Evolutionary conservation across 23 tunicate species (phyloP), one percentile per base, ranked within the genome.

Genomic region (Diplosoma virens): DNA sequence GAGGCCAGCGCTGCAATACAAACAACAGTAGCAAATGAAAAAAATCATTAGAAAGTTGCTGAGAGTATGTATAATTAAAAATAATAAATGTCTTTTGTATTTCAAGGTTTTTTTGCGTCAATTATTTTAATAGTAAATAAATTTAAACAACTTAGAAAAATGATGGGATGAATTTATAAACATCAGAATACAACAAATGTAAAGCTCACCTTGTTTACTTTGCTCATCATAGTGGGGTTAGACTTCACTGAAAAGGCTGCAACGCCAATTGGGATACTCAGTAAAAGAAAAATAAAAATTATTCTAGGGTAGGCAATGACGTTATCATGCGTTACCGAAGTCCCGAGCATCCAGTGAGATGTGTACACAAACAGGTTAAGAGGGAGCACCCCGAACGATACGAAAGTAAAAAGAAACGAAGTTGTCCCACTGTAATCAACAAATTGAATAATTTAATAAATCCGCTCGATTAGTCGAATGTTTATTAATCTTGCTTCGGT

Each of bases 301-400:
- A 82, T 67, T 24, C 74, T 59, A 1, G 75, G 37, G 61, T 63
- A 74, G 3, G 87, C 71, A 24, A 82, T 82, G 22, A 82, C 73
- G 35, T 74, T 79, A 25, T 63, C 75, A 9, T 75, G 81, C 4
- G 78, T 61, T 14, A 29, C 35, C 2, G 5, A 22, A 11, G 17
- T 4, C 6, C 9, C 69, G 21, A 61, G 34, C 53, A 82, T 30
- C 87, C 87, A 82, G 24, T 82, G 81, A 3, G 87, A 74, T 1
- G 81, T 81, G 66, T 74, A 82, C 64, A 74, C 75, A 66, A 56
- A 82, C 17, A 82, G 54, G 37, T 82, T 82, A 14, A 82, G 48
- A 1, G 87, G 81, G 20, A 75, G 54, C 32, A 75, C 58, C 7
- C 67, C 81, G 22, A 74, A 74, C 17, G 87, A 75, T 20, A 82